Conservation (phyloP, 2,113 vertebrate species). For the Phyllostomus hastatus region DNA sequence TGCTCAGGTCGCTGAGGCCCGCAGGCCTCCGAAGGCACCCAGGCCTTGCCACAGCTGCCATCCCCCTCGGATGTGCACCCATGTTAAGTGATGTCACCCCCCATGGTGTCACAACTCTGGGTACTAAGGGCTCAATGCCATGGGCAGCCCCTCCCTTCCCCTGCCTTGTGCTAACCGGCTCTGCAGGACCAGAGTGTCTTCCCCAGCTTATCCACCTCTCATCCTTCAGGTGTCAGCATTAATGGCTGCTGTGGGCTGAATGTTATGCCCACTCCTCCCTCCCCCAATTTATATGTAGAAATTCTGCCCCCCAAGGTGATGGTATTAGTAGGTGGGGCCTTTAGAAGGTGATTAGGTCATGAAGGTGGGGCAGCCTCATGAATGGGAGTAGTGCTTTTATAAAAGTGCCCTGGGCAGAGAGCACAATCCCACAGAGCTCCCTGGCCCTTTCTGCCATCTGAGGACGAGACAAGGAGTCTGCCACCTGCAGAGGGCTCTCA, state of each 20-base stretch:
- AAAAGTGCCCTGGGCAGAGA: not conserved
- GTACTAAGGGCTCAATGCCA: not conserved
- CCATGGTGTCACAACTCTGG: not conserved
- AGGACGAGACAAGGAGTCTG: not conserved
- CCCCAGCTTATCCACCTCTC: not conserved
- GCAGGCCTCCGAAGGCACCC: not conserved
- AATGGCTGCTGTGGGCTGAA: not conserved
- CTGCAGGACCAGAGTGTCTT: not conserved
- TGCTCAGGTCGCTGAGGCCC: not conserved
- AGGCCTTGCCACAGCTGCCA: not conserved
- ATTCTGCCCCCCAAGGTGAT: not conserved
- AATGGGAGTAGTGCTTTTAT: not conserved
- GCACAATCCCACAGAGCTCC: not conserved
- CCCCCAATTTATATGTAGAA: not conserved
- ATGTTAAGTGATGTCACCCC: fast-evolving
- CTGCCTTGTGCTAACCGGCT: not conserved
- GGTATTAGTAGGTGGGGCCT: not conserved
- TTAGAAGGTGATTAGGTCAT: not conserved
- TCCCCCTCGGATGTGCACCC: not conserved
- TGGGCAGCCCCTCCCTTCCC: not conserved
- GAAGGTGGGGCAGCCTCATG: not conserved
- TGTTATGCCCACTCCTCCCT: too few species aligned
- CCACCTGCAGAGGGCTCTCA: not conserved
- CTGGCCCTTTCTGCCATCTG: not conserved
- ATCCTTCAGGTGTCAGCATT: not conserved